Base-by-base conservation (phyloP, 2,113 vertebrate genomes). In the Syngnathus floridae region DNA sequence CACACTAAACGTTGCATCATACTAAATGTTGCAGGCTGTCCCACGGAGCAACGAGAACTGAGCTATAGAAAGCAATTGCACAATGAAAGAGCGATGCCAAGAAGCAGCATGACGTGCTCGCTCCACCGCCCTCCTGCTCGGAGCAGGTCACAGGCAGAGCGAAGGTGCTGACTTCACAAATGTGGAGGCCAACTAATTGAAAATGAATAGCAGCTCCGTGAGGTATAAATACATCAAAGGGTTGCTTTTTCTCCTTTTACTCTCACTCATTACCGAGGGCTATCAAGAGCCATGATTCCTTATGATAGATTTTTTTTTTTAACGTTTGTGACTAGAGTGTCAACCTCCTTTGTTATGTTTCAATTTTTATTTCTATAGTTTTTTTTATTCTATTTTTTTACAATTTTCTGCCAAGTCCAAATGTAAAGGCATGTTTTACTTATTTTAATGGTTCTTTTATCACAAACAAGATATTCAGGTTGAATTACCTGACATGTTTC, bases 11-110 rank as follows among this genome's bases (percentile, higher is more conserved):
- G 21, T 61, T 61, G 59, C 59, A 61, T 61, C 40, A 21, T 31
- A 31, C 26, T 31, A 31, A 31, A 31, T 31, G 48, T n/a, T 9
- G 7, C 48, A 26, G 21, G 21, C 21, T 26, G 59, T 61, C 59
- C 21, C 59, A 26, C 59, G 26, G 59, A 16, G 40, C 26, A 11
- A 21, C n/a, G 37, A 60, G 37, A 12, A 19, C 26, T 21, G 37
- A 60, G 59, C 4, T 43, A 41, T 6, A 22, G 59, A 26, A 21
- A n/a, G 59, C 38, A 61, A 21, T 40, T 9, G 38, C n/a, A 26
- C 40, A 61, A 61, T 43, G 43, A 21, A 61, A 61, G 43, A 43
- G 38, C 11, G 40, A 61, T 26, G 38, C 59, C 59, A 61, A 61
- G 38, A 61, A 43, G 21, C 59, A 43, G 40, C 59, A 22, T 43